Conservation (phyloP, 2,797 vertebrate genomes). For the Protonibea diacanthus region DNA sequence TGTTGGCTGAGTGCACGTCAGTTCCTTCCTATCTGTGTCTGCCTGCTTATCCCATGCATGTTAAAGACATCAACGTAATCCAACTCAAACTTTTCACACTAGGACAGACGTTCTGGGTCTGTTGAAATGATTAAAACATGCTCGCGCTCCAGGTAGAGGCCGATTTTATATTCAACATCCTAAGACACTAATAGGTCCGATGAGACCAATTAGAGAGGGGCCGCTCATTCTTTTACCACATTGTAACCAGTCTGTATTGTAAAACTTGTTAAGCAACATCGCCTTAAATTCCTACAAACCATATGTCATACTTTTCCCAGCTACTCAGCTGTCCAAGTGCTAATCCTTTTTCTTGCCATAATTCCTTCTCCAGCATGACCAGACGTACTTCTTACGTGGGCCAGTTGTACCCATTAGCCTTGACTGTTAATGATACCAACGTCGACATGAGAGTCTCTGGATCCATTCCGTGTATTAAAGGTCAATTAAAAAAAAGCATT, state of each 20-base stretch:
- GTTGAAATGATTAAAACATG: slow-evolving; percentile 48
- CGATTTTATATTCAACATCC: slow-evolving; percentile 45
- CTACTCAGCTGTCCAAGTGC: slow-evolving; percentile 53
- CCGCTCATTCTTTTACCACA: slow-evolving; percentile 41
- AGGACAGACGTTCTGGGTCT: slow-evolving; percentile 28
- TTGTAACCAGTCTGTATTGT: slow-evolving; percentile 28
- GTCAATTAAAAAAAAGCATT: background rate
- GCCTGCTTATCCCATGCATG: slow-evolving; percentile 41
- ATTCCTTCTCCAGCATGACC: slow-evolving; percentile 29
- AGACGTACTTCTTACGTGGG: background rate
- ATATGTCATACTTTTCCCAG: slow-evolving; percentile 63
- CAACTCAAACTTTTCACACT: slow-evolving; percentile 27
- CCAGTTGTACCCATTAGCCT: slow-evolving; percentile 11
- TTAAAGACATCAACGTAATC: slow-evolving; percentile 60
- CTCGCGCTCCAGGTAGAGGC: slow-evolving; percentile 24
- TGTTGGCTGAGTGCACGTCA: slow-evolving; percentile 22
- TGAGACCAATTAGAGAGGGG: slow-evolving; percentile 64
- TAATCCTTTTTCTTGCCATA: slow-evolving; percentile 55
- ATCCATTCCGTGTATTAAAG: background rate
- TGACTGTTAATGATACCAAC: background rate
- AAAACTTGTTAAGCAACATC: slow-evolving; percentile 42
- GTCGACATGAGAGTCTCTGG: background rate
- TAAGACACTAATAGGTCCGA: slow-evolving; percentile 54
- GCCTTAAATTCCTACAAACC: slow-evolving; percentile 55
- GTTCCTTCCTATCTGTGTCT: slow-evolving; percentile 46